Base-by-base conservation (phyloP, 2,113 vertebrate species). In the Equus przewalskii region DNA sequence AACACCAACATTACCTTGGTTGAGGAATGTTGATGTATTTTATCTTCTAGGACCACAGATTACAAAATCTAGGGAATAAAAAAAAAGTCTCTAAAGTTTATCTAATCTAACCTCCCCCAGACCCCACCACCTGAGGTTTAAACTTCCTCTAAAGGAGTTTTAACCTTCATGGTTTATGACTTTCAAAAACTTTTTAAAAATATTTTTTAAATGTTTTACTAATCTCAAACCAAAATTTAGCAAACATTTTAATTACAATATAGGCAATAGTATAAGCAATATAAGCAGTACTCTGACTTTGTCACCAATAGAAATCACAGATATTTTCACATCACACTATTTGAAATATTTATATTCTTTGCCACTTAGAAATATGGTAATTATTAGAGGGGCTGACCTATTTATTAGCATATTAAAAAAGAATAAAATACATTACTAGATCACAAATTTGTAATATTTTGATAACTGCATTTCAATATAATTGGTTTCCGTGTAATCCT, bases 271-370 rank as follows among this genome's bases (percentile, higher is more conserved):
- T 51, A 73, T 62, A 91, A 36, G 7, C 46, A 49, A 18, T 41
- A 51, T 33, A 89, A 72, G 16, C 3, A 81, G 24, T 86, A 65
- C 28, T 65, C 28, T 81, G 33, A 81, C 24, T 28, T n/a, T 86
- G 21, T 69, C 54, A 82, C 46, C 16, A 86, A 33, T 58, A 86
- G 44, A 82, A 56, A 83, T 70, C 67, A 87, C 9, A 89, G 14
- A 54, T 67, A 85, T 85, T 46, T 93, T 76, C 56, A 64, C 10
- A 75, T 90, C 26, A 33, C 56, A n/a, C 19, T 70, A 46, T 19
- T 41, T 56, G 24, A 92, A 92, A 73, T 70, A 95, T 33, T 93
- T 70, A 64, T n/a, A 84, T 41, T 82, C 33, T 86, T 91, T 44
- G 80, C 12, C 60, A 91, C 4, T 87, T 87, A 83, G 36, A 96